Conservation (phyloP, 2,888 invertebrate species). For the Argyra leucocephala region DNA sequence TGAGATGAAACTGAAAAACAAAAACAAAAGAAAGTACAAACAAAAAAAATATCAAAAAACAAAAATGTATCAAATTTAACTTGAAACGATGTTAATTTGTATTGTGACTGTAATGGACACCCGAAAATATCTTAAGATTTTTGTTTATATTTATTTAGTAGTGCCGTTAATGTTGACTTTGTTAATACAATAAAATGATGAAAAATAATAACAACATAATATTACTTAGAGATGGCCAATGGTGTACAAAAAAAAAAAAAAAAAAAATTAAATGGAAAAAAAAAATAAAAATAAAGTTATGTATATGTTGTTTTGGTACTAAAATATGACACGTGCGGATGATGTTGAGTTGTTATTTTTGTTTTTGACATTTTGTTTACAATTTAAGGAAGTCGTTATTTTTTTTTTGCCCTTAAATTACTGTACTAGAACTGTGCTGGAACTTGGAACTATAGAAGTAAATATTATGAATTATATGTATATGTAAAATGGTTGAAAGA, state of each 20-base stretch:
- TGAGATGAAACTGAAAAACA: too few relatives aligned
- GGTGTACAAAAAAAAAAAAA: not conserved
- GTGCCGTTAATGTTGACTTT: not conserved
- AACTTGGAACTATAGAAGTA: too few relatives aligned
- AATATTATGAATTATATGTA: too few relatives aligned
- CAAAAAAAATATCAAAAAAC: not conserved
- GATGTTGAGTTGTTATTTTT: not conserved
- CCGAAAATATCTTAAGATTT: slow-evolving; percentile 10
- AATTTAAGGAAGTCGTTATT: too few relatives aligned
- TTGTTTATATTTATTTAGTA: not conserved
- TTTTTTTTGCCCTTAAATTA: too few relatives aligned
- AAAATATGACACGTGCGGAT: slow-evolving; percentile 2
- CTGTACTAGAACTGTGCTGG: too few relatives aligned
- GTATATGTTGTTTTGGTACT: not conserved
- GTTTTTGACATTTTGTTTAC: not conserved
- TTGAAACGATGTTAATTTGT: slow-evolving; percentile 4
- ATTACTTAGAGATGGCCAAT: too few relatives aligned
- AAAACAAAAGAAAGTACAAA: not conserved
- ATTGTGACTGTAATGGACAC: slow-evolving; percentile 11
- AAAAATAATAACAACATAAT: not conserved
- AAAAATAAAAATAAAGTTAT: too few relatives aligned
- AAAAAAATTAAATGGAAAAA: too few relatives aligned
- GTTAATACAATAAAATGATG: not conserved
- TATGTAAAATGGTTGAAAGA: too few relatives aligned
- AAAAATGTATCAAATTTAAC: not conserved